phyloP scores from a whole-genome alignment of 2,888 invertebrate genomes.

The Drosophila atripex region DNA sequence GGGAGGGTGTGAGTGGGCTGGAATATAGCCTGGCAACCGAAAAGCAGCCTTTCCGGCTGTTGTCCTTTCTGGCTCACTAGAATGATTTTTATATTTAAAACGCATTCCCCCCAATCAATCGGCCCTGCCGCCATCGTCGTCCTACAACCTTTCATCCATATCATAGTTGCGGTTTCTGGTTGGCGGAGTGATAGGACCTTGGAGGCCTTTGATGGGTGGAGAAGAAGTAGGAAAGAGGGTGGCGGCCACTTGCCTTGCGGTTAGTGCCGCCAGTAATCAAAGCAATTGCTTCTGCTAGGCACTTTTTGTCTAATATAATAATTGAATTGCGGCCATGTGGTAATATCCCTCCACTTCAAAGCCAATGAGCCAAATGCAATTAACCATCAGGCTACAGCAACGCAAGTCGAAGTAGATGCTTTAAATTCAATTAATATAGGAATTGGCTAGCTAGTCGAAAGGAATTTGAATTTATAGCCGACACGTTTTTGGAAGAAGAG shows the following conservation, averaged over 20 bases:
- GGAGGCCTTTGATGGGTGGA: not conserved
- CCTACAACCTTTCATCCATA: constrained; percentile 28
- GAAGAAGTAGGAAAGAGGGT: not conserved
- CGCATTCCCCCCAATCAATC: constrained; percentile 64
- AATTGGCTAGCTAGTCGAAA: constrained; percentile 6
- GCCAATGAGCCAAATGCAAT: constrained; percentile 59
- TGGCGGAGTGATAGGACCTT: not conserved
- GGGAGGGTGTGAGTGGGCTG: not conserved
- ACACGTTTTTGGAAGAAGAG: not conserved
- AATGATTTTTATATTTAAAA: constrained; percentile 63
- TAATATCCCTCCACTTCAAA: constrained; percentile 61
- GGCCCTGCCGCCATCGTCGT: not conserved
- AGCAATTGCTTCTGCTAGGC: constrained; percentile 57
- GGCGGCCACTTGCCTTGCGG: constrained; percentile 49
- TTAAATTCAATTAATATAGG: constrained; percentile 22
- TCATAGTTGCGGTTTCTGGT: constrained; percentile 65
- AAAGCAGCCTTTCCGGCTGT: constrained; percentile 17
- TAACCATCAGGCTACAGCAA: constrained; percentile 41
- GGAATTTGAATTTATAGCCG: constrained; percentile 18
- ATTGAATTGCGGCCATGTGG: constrained; percentile 75
- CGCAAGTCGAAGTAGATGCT: constrained; percentile 14
- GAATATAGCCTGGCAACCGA: constrained; percentile 14
- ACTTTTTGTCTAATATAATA: constrained; percentile 64
- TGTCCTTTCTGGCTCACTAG: constrained; percentile 32
- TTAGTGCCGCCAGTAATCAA: constrained; percentile 66